phyloP scores from a whole-genome alignment of 2,888 invertebrate genomes.

The Agrotis exclamationis region DNA sequence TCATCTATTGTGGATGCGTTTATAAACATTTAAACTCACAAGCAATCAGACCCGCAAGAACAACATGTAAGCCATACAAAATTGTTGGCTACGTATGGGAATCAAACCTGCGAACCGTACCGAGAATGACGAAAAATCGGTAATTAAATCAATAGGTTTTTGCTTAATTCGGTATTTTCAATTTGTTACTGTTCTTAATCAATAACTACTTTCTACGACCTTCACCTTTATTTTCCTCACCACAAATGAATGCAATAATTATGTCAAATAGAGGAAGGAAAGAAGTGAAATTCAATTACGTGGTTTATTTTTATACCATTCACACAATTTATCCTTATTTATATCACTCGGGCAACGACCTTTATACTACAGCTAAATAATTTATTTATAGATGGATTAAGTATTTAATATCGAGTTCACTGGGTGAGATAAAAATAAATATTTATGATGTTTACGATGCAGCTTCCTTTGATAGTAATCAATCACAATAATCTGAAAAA shows the following conservation, averaged over 20 bases:
- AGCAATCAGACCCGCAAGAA: too few relatives aligned
- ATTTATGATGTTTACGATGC: not conserved
- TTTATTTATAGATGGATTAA: constrained; percentile 3
- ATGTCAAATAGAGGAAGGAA: constrained; percentile 45
- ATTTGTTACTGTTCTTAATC: not conserved
- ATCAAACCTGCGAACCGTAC: too few relatives aligned
- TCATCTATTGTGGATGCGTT: too few relatives aligned
- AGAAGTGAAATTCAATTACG: constrained; percentile 22
- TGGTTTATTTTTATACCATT: constrained; percentile 54
- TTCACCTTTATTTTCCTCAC: constrained; percentile 19
- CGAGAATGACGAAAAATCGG: too few relatives aligned
- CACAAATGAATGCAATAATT: constrained; percentile 1
- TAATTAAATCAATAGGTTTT: not conserved
- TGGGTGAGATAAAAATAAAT: constrained; percentile 17
- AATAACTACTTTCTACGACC: constrained; percentile 43
- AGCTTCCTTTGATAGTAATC: too few relatives aligned
- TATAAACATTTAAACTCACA: too few relatives aligned
- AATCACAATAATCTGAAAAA: too few relatives aligned
- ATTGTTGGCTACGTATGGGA: too few relatives aligned
- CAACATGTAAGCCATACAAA: too few relatives aligned
- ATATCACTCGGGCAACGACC: constrained; percentile 56
- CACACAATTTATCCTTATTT: constrained; percentile 64
- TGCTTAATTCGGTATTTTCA: constrained; percentile 33
- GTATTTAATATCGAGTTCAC: constrained; percentile 6
- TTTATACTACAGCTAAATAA: constrained; percentile 34